Conservation (phyloP, 2,888 invertebrate genomes). For the Diarsia mendica region DNA sequence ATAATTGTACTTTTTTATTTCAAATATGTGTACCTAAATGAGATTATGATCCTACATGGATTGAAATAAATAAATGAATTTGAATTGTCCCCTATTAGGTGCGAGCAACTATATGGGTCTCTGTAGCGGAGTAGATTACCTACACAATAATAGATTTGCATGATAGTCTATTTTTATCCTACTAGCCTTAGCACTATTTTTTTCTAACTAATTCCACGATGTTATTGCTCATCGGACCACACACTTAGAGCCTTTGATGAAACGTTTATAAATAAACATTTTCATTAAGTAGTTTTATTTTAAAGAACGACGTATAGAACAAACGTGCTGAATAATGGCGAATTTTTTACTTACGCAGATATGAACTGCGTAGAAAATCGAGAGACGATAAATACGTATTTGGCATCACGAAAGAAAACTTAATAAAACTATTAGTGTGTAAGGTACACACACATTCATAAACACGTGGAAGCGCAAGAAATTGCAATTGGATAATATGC, state of each 20-base stretch:
- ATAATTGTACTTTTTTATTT: too few relatives aligned
- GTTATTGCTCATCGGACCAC: slow-evolving; percentile 5
- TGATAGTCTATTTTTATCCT: slow-evolving; percentile 11
- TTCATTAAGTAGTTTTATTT: background rate
- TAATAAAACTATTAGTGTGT: background rate
- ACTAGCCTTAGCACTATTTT: background rate
- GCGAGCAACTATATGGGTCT: background rate
- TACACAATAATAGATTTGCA: background rate
- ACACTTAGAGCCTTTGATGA: background rate
- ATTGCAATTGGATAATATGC: slow-evolving; percentile 25
- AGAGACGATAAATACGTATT: background rate
- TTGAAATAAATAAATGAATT: too few relatives aligned
- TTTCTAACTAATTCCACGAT: background rate
- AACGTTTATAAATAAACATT: background rate
- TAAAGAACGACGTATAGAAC: slow-evolving; percentile 4
- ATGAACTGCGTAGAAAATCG: background rate
- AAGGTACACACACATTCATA: background rate
- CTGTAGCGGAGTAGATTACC: background rate
- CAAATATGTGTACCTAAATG: too few relatives aligned
- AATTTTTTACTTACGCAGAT: background rate
- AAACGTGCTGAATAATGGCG: background rate
- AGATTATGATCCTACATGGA: too few relatives aligned
- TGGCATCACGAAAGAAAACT: slow-evolving; percentile 10
- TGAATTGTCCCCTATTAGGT: slow-evolving; percentile 13
- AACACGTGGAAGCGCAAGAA: slow-evolving; percentile 1